Evolutionary conservation across 2,888 invertebrate genomes (phyloP).

Genomic region (Epistrophe grossulariae): DNA sequence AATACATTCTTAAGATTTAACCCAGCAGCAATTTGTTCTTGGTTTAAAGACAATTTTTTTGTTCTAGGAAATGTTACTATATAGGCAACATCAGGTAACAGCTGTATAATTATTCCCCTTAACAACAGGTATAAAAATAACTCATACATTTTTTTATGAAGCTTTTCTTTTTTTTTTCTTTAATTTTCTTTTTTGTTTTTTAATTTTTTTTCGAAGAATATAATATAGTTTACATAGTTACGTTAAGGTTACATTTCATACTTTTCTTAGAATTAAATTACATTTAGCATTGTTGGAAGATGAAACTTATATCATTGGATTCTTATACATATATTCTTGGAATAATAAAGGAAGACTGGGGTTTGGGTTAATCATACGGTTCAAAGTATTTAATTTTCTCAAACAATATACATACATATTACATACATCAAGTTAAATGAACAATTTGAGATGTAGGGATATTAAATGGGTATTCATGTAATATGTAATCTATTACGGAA

Average conservation of each 20-base stretch:
- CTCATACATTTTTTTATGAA: background rate
- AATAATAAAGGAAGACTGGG: background rate
- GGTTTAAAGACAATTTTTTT: no score
- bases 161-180: background rate
- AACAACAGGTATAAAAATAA: background rate
- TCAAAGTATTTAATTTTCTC: background rate
- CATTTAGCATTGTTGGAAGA: background rate
- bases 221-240: background rate
- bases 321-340: background rate
- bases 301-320: background rate
- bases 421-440: no score
- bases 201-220: background rate
- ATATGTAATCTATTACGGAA: background rate
- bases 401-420: no score
- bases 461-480: no score
- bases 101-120: background rate
- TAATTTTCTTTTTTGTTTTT: background rate
- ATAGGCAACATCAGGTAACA: background rate
- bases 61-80: no score
- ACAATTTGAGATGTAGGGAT: background rate
- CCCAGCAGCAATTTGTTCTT: no score
- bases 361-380: background rate
- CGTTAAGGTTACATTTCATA: background rate
- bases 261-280: slow-evolving; percentile 11
- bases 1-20: no score